Evolutionary conservation across 2,797 vertebrate genomes (phyloP).

Genomic region (Siniperca obscura): DNA sequence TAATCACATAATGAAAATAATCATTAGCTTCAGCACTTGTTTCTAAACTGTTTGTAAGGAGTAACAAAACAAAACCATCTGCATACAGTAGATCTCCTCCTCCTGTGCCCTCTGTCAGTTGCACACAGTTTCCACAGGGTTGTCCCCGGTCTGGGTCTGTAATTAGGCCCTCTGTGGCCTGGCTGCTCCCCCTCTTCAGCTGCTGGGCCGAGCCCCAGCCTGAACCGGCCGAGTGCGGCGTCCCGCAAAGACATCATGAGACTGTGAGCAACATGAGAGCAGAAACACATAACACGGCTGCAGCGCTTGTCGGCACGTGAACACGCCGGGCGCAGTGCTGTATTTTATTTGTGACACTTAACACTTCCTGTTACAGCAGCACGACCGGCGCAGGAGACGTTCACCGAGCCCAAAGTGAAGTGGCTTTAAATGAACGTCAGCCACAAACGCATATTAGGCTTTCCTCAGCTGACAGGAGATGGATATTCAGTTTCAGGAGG

Average conservation of each 20-base stretch:
- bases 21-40: not conserved
- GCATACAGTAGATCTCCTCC: conserved; percentile 19
- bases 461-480: not conserved
- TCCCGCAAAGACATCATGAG: conserved; percentile 67
- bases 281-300: conserved; percentile 31
- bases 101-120: conserved; percentile 56
- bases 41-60: conserved; percentile 6
- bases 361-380: conserved; percentile 2
- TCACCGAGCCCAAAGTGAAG: not conserved
- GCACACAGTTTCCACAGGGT: conserved; percentile 80
- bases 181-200: conserved; percentile 65
- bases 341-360: conserved; percentile 8
- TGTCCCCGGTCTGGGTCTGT: conserved; percentile 73
- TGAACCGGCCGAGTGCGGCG: conserved; percentile 58
- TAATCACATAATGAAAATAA: not conserved
- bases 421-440: not conserved
- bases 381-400: not conserved
- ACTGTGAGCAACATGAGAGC: conserved; percentile 51
- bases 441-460: not conserved
- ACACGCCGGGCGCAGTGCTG: not conserved
- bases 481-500: not conserved
- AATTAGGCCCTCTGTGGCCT: conserved; percentile 80
- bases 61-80: conserved; percentile 40
- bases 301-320: conserved; percentile 27
- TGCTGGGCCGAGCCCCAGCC: conserved; percentile 56